Base-by-base conservation (phyloP, 2,888 invertebrate genomes). In the Abrostola tripartita region DNA sequence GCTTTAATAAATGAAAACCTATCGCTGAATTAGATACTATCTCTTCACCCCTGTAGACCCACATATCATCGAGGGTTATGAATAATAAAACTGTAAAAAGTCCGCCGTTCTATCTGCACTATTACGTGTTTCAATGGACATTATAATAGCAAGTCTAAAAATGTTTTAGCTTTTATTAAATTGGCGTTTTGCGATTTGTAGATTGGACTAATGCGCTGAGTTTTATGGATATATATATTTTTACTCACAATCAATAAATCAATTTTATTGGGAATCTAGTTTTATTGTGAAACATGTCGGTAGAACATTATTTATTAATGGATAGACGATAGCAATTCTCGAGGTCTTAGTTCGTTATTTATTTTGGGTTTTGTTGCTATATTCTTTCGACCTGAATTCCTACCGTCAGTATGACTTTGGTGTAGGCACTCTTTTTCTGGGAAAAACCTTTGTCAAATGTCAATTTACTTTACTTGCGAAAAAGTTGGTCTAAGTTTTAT, bases 371-470 rank as follows among this genome's bases (percentile, higher is more conserved):
- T 37, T 12, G 7, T 37, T 44, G 10, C n/a, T 12, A 14, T 37
- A 12, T 37, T 61, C 65, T 63, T 60, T 52, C 60, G 54, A 42
- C 68, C 65, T 63, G 58, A 65, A 76, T 69, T 71, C 72, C 58
- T 63, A 78, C 69, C 76, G 81, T 83, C 80, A 84, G 4, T 10
- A 83, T 85, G 81, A 80, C 81, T 81, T 71, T 74, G 67, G 54
- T 36, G 11, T 57, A 67, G 64, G 59, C 54, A 61, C 63, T 72
- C 79, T 71, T 79, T 82, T 79, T 70, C 74, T 72, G 76, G 74
- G 79, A 80, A 52, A 36, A 38, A 83, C 88, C 88, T 83, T 77
- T 81, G 67, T 87, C 85, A 86, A 74, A 65, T 79, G 85, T 85
- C 84, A 74, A 71, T 79, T 84, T 79, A 78, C 71, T 76, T 70